phyloP scores from a whole-genome alignment of 2,888 invertebrate genomes.

The Leptothorax acervorum region DNA sequence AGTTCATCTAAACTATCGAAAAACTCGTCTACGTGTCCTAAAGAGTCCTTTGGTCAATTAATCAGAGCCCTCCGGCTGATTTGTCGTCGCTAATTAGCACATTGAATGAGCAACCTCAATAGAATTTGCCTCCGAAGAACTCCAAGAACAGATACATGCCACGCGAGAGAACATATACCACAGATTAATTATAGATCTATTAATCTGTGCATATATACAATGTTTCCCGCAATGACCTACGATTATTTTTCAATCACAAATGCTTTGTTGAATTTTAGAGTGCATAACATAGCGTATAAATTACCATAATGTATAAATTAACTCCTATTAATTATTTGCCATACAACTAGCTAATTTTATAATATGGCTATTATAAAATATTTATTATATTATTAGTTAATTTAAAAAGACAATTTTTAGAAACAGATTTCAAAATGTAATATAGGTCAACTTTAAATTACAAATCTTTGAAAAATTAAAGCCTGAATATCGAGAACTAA shows the following conservation, averaged over 20 bases:
- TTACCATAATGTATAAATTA: background rate
- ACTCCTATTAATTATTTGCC: background rate
- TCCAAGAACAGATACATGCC: conserved; percentile 2
- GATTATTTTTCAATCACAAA: background rate
- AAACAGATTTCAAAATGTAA: background rate
- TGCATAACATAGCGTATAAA: background rate
- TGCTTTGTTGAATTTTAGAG: background rate
- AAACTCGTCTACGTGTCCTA: conserved; percentile 59
- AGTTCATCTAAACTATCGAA: conserved; percentile 69
- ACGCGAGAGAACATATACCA: too few species aligned
- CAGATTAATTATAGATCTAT: too few species aligned
- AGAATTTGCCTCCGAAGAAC: conserved; percentile 24
- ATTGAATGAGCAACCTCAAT: conserved; percentile 35
- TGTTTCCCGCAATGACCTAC: background rate
- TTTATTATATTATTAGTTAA: background rate
- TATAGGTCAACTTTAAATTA: background rate
- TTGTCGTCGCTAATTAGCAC: conserved; percentile 56
- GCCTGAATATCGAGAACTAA: background rate
- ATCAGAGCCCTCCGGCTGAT: conserved; percentile 45
- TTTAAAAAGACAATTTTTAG: background rate
- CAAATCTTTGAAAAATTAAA: conserved; percentile 1
- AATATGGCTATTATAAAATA: background rate
- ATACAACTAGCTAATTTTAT: background rate
- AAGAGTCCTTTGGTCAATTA: conserved; percentile 70
- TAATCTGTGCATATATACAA: too few species aligned